Evolutionary conservation across 2,888 invertebrate genomes (phyloP).

Genomic region (Aleiodes leptofemur): DNA sequence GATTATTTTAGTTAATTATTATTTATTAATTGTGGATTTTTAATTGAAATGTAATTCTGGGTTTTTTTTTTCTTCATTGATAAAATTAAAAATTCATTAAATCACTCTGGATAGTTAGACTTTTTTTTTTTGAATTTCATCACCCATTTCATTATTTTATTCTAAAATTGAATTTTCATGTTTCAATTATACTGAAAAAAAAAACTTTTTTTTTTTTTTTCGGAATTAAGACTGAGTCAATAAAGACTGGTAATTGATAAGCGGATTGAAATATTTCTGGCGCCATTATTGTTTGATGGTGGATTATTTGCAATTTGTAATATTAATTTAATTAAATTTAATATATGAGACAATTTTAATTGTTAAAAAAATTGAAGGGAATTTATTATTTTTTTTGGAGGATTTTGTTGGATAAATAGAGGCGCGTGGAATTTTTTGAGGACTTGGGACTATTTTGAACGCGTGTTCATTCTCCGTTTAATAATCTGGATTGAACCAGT

Average conservation of each 20-base stretch:
- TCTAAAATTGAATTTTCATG: not conserved
- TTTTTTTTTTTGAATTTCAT: not conserved
- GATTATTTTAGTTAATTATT: not conserved
- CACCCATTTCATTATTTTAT: constrained; percentile 1
- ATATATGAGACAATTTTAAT: too few relatives aligned
- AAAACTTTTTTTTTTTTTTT: not conserved
- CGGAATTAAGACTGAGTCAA: not conserved
- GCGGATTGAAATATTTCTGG: not conserved
- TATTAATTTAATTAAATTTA: too few relatives aligned
- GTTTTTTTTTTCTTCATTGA: too few relatives aligned
- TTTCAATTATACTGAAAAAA: too few relatives aligned
- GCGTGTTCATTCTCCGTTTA: constrained; percentile 16
- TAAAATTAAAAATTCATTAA: not conserved
- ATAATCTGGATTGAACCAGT: constrained; percentile 21
- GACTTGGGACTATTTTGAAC: not conserved
- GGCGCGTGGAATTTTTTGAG: not conserved
- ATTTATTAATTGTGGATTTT: constrained; percentile 17
- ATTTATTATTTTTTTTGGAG: too few relatives aligned
- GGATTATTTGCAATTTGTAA: constrained; percentile 3
- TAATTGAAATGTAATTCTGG: not conserved
- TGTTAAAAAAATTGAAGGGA: too few relatives aligned
- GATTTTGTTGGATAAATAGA: not conserved
- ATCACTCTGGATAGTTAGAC: constrained; percentile 20
- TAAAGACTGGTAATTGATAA: not conserved
- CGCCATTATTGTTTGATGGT: not conserved